Percentiles rank a stretch among this genome's conserved stretches.
Conservation (phyloP, 2,888 invertebrate species). For the Bimastos eiseni region DNA sequence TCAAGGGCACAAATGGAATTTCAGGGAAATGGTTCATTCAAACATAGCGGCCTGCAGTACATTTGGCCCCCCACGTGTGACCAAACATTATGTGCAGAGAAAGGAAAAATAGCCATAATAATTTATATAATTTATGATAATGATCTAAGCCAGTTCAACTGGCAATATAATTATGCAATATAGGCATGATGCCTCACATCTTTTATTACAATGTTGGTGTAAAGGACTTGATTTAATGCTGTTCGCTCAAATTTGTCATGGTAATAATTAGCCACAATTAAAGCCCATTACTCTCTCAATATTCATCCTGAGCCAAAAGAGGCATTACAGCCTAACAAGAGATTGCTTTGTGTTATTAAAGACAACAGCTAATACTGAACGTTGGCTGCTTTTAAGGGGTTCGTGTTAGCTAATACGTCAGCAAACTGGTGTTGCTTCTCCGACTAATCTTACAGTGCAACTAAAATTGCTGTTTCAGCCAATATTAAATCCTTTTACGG, state of each 20-base stretch:
- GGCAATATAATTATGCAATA: not conserved
- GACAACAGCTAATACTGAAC: not conserved
- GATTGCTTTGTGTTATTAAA: not conserved
- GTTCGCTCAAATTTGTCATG: not conserved
- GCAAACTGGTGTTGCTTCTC: not conserved
- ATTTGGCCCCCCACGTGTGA: not conserved
- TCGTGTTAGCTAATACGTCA: not conserved
- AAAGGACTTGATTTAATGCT: not conserved
- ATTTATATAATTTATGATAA: no score
- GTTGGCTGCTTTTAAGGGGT: not conserved
- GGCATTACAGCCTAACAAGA: not conserved
- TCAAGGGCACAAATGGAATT: not conserved
- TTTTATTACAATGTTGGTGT: not conserved
- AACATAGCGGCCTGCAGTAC: not conserved
- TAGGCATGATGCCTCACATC: not conserved
- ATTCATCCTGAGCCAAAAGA: not conserved
- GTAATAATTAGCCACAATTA: not conserved
- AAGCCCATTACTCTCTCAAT: not conserved
- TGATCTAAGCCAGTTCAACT: not conserved
- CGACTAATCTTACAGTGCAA: not conserved
- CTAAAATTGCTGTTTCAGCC: not conserved
- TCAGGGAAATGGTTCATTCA: not conserved
- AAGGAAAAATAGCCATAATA: not conserved
- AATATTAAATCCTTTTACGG: not conserved
- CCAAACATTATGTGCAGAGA: not conserved